phyloP scores from a whole-genome alignment of 2,888 invertebrate species.

The Podabrus alpinus region DNA sequence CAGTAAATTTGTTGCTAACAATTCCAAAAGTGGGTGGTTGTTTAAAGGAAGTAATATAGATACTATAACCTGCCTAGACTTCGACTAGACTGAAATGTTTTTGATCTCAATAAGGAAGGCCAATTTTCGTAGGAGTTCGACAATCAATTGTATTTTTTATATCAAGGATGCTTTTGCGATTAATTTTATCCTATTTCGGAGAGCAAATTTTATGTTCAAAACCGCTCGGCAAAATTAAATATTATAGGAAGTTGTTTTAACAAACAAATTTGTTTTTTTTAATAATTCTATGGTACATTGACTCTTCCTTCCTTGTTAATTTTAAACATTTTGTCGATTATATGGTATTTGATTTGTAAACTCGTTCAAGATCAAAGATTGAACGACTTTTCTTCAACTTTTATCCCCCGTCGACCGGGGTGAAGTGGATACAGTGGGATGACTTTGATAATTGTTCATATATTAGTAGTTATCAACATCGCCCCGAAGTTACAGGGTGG shows the following conservation, averaged over 20 bases:
- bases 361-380: neutral
- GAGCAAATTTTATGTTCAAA: neutral
- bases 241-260: neutral
- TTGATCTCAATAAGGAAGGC: neutral
- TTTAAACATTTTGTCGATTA: neutral
- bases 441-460: too few relatives aligned
- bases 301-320: neutral
- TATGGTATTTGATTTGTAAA: neutral
- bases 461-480: too few relatives aligned
- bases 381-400: too few relatives aligned
- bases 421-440: too few relatives aligned
- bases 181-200: neutral
- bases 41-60: conserved; percentile 9
- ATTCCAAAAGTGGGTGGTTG: conserved; percentile 13
- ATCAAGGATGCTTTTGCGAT: neutral
- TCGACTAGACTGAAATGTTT: neutral
- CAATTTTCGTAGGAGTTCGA: neutral
- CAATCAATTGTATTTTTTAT: neutral
- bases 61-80: conserved; percentile 11
- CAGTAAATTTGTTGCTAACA: conserved; percentile 6
- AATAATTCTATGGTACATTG: neutral
- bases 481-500: too few relatives aligned
- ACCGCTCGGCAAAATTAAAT: neutral
- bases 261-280: neutral
- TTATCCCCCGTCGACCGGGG: too few relatives aligned